Conservation (phyloP, 2,888 invertebrate species). For the Drosophila seclusa region DNA sequence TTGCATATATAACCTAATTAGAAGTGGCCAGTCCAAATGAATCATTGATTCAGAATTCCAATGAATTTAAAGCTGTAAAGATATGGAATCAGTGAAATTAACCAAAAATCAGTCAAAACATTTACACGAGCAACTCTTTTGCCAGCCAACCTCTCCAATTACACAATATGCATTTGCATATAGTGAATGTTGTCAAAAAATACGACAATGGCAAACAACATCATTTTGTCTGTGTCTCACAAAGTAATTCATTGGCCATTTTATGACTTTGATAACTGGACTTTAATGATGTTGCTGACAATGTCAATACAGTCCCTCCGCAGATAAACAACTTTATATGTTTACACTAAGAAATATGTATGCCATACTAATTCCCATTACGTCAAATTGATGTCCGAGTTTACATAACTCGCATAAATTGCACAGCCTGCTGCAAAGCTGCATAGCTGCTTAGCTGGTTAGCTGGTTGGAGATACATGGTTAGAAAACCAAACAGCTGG, state of each 20-base stretch:
- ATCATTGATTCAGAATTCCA: not conserved
- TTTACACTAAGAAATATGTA: constrained; percentile 14
- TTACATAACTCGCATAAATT: constrained; percentile 74
- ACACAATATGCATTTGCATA: not conserved
- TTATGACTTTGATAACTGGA: constrained; percentile 46
- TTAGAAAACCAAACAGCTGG: constrained; percentile 46
- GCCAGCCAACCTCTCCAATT: not conserved
- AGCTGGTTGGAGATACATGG: not conserved
- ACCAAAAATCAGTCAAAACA: not conserved
- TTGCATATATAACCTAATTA: constrained; percentile 4
- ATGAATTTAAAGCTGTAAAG: not conserved
- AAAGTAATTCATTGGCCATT: constrained; percentile 25
- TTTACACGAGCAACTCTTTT: not conserved
- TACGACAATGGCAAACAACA: constrained; percentile 16
- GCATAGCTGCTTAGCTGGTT: constrained; percentile 7
- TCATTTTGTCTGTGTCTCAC: constrained; percentile 6
- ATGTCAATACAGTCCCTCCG: constrained; percentile 25
- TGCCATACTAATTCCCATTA: constrained; percentile 60
- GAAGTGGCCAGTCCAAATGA: not conserved
- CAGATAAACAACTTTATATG: constrained; percentile 41
- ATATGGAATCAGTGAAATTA: not conserved
- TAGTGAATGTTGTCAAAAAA: not conserved
- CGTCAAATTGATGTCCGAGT: constrained; percentile 75
- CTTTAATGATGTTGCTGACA: constrained; percentile 56
- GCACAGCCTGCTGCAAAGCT: constrained; percentile 29